Evolutionary conservation across 2,888 invertebrate species (phyloP).

Genomic region (Orthonevra nobilis): DNA sequence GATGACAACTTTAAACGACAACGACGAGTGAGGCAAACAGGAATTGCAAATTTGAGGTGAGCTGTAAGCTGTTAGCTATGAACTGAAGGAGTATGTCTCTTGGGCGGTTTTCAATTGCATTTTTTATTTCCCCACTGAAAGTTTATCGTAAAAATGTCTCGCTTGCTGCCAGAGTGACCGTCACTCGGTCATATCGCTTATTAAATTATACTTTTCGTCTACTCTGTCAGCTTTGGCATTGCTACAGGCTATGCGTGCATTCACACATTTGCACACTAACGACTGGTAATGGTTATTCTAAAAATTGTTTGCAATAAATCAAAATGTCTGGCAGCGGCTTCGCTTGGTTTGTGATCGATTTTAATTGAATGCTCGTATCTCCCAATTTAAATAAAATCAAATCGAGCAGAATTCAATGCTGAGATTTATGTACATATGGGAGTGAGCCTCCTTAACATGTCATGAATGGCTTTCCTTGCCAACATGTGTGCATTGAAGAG

Average conservation of each 20-base stretch:
- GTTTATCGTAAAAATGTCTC: slow-evolving; percentile 51
- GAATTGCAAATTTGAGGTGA: slow-evolving; percentile 68
- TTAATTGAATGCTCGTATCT: slow-evolving; percentile 47
- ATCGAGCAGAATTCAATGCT: slow-evolving; percentile 46
- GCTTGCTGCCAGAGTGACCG: slow-evolving; percentile 42
- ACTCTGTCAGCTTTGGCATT: slow-evolving; percentile 63
- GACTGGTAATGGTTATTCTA: slow-evolving; percentile 63
- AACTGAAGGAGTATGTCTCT: slow-evolving; percentile 63
- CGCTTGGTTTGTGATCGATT: slow-evolving; percentile 54
- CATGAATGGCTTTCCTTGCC: too few relatives aligned
- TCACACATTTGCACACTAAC: slow-evolving; percentile 41
- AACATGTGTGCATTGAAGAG: too few relatives aligned
- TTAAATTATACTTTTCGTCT: slow-evolving; percentile 62
- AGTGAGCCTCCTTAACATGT: too few relatives aligned
- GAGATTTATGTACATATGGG: not conserved
- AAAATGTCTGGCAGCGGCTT: slow-evolving; percentile 46
- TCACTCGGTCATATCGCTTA: slow-evolving; percentile 62
- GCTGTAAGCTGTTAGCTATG: too few relatives aligned
- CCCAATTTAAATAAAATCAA: slow-evolving; percentile 61
- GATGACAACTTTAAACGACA: slow-evolving; percentile 24
- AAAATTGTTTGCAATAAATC: slow-evolving; percentile 63
- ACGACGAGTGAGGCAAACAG: slow-evolving; percentile 57
- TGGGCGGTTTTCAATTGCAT: slow-evolving; percentile 64
- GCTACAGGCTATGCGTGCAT: slow-evolving; percentile 30
- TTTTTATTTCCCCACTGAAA: slow-evolving; percentile 25